These are phyloP conservation scores for Athene noctua DNA, from an alignment of 2,113 vertebrate genomes.

Conservation along the genomic window DNA sequence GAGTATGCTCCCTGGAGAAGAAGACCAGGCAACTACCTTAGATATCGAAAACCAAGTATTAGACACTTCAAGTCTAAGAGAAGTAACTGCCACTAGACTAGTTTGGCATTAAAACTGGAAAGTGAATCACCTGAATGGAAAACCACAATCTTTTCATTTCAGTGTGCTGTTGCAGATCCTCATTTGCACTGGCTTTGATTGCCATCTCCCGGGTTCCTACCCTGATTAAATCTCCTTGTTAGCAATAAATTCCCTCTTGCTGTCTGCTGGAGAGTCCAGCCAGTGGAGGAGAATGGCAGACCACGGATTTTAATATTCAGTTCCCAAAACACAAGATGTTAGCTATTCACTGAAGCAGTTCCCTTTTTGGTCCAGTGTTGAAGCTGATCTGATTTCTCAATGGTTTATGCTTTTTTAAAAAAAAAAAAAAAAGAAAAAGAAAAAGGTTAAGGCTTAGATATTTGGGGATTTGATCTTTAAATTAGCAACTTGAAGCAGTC, in stretches of 20 bases:
- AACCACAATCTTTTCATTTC: not conserved
- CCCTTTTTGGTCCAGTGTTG: not conserved
- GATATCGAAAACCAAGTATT: not conserved
- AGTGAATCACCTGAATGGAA: not conserved
- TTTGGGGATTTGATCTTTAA: not conserved
- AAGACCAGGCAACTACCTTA: not conserved
- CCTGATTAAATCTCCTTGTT: not conserved
- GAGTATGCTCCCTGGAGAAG: not conserved
- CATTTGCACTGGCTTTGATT: not conserved
- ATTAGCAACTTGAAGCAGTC: not conserved
- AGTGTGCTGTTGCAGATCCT: not conserved
- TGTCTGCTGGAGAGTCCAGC: not conserved
- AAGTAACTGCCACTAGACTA: not conserved
- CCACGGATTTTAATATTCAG: not conserved
- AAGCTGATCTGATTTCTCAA: not conserved
- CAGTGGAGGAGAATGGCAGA: not conserved
- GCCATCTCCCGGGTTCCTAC: not conserved
- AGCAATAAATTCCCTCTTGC: not conserved
- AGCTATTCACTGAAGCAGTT: not conserved
- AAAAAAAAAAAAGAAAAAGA: not conserved
- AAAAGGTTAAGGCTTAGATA: not conserved
- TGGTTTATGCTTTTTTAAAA: not conserved
- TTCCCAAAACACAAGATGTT: not conserved
- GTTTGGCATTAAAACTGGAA: not conserved
- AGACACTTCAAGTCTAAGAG: not conserved